Evolutionary conservation across 64 coral and sea anemone genomes (phyloP).

Genomic region (Dendrophyllia cribrosa): DNA sequence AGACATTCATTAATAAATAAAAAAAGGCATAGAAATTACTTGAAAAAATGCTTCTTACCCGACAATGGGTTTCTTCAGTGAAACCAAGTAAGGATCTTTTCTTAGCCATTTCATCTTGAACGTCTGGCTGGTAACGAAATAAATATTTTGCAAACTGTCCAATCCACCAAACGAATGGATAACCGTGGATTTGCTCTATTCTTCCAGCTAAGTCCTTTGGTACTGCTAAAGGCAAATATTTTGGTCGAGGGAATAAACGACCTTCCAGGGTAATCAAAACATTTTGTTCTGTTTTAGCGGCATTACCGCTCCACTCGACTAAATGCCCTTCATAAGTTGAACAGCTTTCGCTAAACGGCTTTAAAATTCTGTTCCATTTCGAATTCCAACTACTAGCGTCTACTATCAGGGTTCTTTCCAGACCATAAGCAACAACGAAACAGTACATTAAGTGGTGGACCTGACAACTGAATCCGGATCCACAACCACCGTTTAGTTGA

Average conservation of each 20-base stretch:
- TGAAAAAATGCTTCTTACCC: conserved; percentile 71
- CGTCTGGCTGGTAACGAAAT: conserved; percentile 67
- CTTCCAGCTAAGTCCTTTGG: conserved; percentile 79
- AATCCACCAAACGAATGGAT: conserved; percentile 99
- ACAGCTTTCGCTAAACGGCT: conserved; percentile 87
- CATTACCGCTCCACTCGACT: conserved; percentile 53
- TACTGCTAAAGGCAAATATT: conserved; percentile 92
- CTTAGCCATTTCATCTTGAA: conserved; percentile 79
- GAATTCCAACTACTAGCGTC: conserved; percentile 91
- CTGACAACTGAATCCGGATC: conserved; percentile 86
- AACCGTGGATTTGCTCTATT: conserved; percentile 77
- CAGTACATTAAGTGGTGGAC: conserved; percentile 96
- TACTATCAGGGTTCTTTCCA: conserved; percentile 84
- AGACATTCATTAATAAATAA: too few species aligned
- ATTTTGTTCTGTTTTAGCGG: conserved; percentile 28
- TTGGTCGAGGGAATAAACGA: conserved; percentile 84
- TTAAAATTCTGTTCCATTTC: conserved; percentile 86
- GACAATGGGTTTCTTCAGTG: conserved; percentile 92
- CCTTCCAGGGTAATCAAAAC: conserved; percentile 86
- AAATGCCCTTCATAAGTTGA: conserved; percentile 48
- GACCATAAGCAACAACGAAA: conserved; percentile 91
- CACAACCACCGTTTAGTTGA: conserved; percentile 92
- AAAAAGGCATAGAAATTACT: background rate
- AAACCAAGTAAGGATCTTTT: conserved; percentile 89
- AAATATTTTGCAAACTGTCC: conserved; percentile 98